These are phyloP conservation scores for Cathartes aura DNA, from an alignment of 2,113 vertebrate genomes.

Conservation along the genomic window DNA sequence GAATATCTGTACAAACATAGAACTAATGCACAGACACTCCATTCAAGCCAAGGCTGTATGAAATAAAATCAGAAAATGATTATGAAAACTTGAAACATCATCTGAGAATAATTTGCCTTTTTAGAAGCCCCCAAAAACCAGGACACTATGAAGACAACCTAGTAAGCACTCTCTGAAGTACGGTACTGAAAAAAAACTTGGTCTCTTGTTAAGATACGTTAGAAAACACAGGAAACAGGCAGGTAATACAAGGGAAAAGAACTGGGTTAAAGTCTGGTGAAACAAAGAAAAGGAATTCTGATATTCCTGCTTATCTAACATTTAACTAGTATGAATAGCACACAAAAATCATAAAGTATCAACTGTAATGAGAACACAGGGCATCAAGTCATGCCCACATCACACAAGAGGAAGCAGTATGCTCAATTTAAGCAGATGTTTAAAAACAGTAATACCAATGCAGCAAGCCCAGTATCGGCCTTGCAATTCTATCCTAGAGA, in stretches of 20 bases:
- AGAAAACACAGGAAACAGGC: neutral
- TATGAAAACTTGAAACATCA: neutral
- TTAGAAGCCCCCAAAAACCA: neutral
- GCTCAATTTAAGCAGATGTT: neutral
- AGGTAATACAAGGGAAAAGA: neutral
- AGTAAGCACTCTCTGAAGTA: neutral
- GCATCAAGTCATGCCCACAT: neutral
- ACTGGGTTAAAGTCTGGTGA: rapidly evolving
- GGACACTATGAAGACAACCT: neutral
- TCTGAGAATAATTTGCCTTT: neutral
- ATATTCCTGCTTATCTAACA: neutral
- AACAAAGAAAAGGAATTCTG: neutral
- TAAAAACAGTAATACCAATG: neutral
- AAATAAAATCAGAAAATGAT: neutral
- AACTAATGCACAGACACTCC: neutral
- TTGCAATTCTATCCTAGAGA: neutral
- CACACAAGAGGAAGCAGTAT: neutral
- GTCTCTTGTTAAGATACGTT: neutral
- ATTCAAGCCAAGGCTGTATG: neutral
- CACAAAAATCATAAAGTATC: neutral
- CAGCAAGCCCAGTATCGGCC: neutral
- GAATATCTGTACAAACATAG: neutral
- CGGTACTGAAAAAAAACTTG: neutral
- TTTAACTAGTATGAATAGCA: neutral
- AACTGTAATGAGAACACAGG: neutral